Percentiles rank a stretch among this genome's conserved stretches.
Conservation (phyloP, 30 jellyfish, hydroid and myxozoan species). For the Turritopsis dohrnii region DNA sequence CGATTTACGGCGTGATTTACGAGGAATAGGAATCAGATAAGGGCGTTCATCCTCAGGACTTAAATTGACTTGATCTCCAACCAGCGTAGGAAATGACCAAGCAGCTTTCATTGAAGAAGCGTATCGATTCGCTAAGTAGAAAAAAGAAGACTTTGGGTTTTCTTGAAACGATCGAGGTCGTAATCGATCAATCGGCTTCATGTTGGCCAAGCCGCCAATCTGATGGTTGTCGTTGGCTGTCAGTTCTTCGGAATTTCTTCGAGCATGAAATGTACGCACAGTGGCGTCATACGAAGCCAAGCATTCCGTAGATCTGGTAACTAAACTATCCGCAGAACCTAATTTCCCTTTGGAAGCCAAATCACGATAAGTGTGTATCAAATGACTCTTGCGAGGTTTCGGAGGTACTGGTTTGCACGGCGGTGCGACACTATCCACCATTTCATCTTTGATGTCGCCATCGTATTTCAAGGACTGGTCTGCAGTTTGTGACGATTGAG, state of each 20-base stretch:
- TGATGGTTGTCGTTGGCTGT: background rate
- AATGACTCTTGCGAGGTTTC: constrained; percentile 33
- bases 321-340: constrained; percentile 23
- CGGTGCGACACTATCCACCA: constrained; percentile 16
- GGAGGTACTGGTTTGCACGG: constrained; percentile 48
- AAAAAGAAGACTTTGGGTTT: constrained; percentile 17
- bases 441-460: background rate
- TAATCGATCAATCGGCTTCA: constrained; percentile 20
- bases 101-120: constrained; percentile 34
- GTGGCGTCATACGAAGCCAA: constrained; percentile 10
- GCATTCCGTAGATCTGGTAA: constrained; percentile 21
- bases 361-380: constrained; percentile 4
- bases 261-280: constrained; percentile 6
- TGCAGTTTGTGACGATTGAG: background rate
- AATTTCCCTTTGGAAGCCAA: constrained; percentile 23
- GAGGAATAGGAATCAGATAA: constrained; percentile 35
- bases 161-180: constrained; percentile 45
- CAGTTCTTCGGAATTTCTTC: constrained; percentile 24
- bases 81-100: constrained; percentile 34
- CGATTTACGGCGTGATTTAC: constrained; percentile 19
- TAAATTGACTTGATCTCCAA: constrained; percentile 36
- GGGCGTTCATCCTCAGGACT: constrained; percentile 53
- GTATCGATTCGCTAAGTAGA: constrained; percentile 16
- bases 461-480: background rate
- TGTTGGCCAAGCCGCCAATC: background rate